These are phyloP conservation scores for Phoronis australis DNA, from an alignment of 2,888 invertebrate species.

Conservation along the genomic window DNA sequence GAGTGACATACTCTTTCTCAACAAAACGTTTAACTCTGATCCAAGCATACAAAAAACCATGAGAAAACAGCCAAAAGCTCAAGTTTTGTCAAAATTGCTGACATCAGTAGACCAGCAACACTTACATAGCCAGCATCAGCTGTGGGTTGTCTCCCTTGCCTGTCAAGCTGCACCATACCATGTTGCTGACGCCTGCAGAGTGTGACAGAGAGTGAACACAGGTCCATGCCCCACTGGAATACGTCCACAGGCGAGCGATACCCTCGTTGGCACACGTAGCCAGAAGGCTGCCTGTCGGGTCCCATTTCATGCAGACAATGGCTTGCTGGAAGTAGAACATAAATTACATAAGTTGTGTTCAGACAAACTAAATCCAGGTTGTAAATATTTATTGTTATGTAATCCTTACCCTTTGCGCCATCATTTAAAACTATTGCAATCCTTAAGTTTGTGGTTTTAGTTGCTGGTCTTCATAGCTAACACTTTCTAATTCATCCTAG, in stretches of 20 bases:
- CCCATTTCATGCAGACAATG: conserved; percentile 57
- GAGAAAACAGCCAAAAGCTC: too few species aligned
- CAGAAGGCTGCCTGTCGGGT: conserved; percentile 56
- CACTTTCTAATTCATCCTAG: too few species aligned
- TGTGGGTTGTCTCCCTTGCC: conserved; percentile 48
- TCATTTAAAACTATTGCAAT: too few species aligned
- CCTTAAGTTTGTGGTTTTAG: too few species aligned
- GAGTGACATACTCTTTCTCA: too few species aligned
- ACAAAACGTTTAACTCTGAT: too few species aligned
- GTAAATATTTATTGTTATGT: too few species aligned
- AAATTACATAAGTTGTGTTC: background rate
- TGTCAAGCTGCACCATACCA: conserved; percentile 59
- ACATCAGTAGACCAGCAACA: too few species aligned
- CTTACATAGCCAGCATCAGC: conserved; percentile 41
- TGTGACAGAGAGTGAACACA: conserved; percentile 55
- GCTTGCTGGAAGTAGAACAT: conserved; percentile 30
- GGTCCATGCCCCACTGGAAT: conserved; percentile 51
- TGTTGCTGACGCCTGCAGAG: conserved; percentile 54
- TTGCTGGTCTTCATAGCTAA: too few species aligned
- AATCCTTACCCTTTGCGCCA: too few species aligned
- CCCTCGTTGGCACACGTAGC: conserved; percentile 55
- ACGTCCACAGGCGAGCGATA: conserved; percentile 56
- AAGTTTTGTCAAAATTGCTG: too few species aligned
- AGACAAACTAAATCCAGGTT: background rate
- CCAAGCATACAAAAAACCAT: too few species aligned